Conservation (phyloP, 2,113 vertebrate species). For the Motacilla tschutschensis region DNA sequence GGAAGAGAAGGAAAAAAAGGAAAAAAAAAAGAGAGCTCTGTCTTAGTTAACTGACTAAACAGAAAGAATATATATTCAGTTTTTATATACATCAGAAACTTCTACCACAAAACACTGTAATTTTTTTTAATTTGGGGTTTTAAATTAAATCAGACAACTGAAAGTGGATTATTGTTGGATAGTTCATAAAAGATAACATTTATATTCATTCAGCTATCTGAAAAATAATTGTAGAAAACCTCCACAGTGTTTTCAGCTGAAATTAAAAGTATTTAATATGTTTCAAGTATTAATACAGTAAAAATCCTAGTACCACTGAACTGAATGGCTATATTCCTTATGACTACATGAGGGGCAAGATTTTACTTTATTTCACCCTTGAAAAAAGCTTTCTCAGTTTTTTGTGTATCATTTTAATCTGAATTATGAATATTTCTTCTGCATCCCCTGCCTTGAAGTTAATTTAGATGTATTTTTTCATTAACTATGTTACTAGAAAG, state of each 20-base stretch:
- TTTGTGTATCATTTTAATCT: background rate
- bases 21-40: accelerated
- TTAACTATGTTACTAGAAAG: background rate
- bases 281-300: background rate
- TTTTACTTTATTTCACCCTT: background rate
- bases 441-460: background rate
- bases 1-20: background rate
- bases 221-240: background rate
- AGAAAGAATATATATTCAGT: background rate
- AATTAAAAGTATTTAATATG: background rate
- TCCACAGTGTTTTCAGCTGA: background rate
- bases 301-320: background rate
- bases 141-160: background rate
- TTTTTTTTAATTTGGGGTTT: background rate
- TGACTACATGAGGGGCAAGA: background rate
- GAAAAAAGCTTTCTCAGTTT: background rate
- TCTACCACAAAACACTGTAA: background rate
- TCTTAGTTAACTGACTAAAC: background rate
- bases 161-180: background rate
- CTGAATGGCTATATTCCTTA: background rate
- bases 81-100: background rate
- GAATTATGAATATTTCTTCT: background rate
- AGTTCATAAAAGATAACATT: background rate
- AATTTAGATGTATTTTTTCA: background rate
- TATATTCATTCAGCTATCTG: background rate